These are phyloP conservation scores for Antheraea mylitta DNA, from an alignment of 1,140 invertebrate species.

Conservation along the genomic window DNA sequence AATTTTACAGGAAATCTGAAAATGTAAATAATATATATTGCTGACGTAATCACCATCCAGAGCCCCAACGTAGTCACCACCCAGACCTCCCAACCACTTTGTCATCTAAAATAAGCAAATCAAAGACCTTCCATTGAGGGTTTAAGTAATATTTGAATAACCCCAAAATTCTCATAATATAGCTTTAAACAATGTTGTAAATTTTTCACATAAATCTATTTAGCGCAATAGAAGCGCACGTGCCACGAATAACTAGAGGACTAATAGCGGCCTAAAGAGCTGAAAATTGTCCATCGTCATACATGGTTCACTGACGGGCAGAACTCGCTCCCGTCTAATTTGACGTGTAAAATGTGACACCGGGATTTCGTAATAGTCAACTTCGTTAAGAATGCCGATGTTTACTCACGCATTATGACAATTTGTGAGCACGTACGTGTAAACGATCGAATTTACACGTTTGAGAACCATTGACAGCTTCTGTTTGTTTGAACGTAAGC, in stretches of 20 bases:
- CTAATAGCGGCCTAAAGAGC: background rate
- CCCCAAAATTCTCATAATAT: background rate
- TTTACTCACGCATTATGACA: conserved; percentile 8
- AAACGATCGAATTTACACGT: conserved; percentile 8
- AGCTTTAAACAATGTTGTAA: background rate
- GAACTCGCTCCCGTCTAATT: conserved; percentile 4
- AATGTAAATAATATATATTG: too few relatives aligned
- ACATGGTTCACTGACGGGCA: background rate
- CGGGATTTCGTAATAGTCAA: background rate
- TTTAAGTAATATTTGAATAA: too few relatives aligned
- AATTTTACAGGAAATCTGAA: too few relatives aligned
- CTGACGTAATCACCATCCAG: too few relatives aligned
- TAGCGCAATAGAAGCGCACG: conserved; percentile 5
- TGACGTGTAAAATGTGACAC: conserved; percentile 11
- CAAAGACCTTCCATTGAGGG: too few relatives aligned
- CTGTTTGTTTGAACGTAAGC: background rate
- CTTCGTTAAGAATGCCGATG: conserved; percentile 8
- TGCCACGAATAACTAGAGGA: conserved; percentile 1
- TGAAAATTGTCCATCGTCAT: conserved; percentile 10
- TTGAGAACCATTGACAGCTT: conserved; percentile 4
- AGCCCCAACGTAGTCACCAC: too few relatives aligned
- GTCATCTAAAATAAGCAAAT: too few relatives aligned
- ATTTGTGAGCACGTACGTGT: conserved; percentile 11
- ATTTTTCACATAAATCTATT: conserved; percentile 9
- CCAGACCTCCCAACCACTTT: too few relatives aligned